phyloP scores from a whole-genome alignment of 1,140 invertebrate species.

The Dysdera silvatica region DNA sequence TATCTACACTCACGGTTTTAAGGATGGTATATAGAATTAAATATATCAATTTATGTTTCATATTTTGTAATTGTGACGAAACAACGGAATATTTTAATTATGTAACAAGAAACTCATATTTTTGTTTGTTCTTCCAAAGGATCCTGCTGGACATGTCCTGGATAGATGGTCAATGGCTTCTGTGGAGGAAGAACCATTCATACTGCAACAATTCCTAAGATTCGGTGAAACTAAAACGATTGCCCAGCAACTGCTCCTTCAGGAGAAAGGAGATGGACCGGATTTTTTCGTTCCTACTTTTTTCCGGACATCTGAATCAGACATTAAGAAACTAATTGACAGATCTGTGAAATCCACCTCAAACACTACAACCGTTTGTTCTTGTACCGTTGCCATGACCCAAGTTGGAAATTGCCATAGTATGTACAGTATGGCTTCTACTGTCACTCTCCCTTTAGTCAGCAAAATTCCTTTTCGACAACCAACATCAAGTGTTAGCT shows the following conservation, averaged over 20 bases:
- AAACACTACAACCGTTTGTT: conserved; percentile 13
- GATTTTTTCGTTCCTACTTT: conserved; percentile 17
- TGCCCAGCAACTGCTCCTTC: conserved; percentile 66
- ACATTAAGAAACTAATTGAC: conserved; percentile 54
- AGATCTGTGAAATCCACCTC: too few relatives aligned
- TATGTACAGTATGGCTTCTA: conserved; percentile 7
- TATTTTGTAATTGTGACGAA: too few relatives aligned
- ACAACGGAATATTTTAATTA: neutral
- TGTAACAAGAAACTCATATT: neutral
- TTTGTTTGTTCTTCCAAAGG: conserved; percentile 13
- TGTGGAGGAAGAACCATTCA: conserved; percentile 73
- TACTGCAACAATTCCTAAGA: conserved; percentile 75
- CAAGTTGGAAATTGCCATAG: conserved; percentile 12
- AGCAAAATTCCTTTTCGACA: conserved; percentile 7
- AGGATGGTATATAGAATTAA: too few relatives aligned
- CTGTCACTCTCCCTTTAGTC: neutral
- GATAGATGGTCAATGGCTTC: conserved; percentile 72
- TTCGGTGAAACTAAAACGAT: conserved; percentile 74
- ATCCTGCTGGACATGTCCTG: conserved; percentile 22
- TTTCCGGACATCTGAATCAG: conserved; percentile 45
- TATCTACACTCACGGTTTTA: too few relatives aligned
- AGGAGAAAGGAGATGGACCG: conserved; percentile 42
- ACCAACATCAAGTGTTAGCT: conserved; percentile 31
- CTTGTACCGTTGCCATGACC: conserved; percentile 34
- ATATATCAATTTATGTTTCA: too few relatives aligned